Percentiles rank a stretch among this genome's conserved stretches.
phyloP scores from a whole-genome alignment of 2,797 vertebrate species.

The Pseudochirops cupreus region DNA sequence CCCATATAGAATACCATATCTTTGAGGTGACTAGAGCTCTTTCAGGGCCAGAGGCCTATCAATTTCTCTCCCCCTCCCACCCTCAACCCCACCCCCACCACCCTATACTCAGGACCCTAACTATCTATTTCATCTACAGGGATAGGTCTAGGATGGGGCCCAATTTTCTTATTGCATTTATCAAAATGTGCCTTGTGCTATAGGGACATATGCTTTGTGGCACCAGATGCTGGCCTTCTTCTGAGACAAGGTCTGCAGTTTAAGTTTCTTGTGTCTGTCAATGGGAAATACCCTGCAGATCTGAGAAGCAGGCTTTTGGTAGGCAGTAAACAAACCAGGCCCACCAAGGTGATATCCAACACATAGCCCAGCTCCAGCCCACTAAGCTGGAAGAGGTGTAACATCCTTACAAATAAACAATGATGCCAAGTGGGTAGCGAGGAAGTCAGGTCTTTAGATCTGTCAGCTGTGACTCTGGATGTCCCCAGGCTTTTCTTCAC shows the following conservation, averaged over 20 bases:
- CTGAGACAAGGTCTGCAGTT: background rate
- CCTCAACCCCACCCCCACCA: accelerated
- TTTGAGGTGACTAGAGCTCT: background rate
- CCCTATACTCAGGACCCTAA: background rate
- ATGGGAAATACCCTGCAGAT: background rate
- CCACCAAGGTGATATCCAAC: background rate
- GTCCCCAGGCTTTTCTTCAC: background rate
- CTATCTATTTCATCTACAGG: background rate
- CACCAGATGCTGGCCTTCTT: background rate
- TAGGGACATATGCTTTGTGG: background rate
- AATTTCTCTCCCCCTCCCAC: background rate
- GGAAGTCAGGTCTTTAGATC: background rate
- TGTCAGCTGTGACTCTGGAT: background rate
- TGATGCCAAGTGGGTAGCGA: background rate
- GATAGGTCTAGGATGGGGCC: background rate
- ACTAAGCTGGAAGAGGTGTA: background rate
- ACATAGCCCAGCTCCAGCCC: background rate
- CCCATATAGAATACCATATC: background rate
- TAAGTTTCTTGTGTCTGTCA: background rate
- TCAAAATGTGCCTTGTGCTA: background rate
- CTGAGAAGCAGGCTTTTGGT: background rate
- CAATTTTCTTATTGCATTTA: background rate
- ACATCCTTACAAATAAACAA: background rate
- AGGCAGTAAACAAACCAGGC: background rate
- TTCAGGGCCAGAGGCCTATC: background rate